Percentiles rank a stretch among this genome's conserved stretches.
Evolutionary conservation across 2,113 vertebrate genomes (phyloP).

Genomic region (Pygoscelis adeliae): DNA sequence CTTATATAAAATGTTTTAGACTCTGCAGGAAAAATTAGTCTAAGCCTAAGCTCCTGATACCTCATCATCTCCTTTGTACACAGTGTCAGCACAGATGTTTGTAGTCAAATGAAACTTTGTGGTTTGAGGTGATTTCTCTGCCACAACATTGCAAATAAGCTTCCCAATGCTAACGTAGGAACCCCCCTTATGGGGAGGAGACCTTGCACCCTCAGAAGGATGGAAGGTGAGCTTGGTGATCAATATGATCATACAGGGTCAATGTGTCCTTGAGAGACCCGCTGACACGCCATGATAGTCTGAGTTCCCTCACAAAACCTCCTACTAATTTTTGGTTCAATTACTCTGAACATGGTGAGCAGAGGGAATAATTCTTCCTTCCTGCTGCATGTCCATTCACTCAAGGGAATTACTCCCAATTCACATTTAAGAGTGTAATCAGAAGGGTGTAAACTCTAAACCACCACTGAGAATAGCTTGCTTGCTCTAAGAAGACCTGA

Average conservation of each 20-base stretch:
- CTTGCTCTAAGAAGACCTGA: not conserved
- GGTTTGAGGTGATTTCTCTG: not conserved
- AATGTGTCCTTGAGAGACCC: not conserved
- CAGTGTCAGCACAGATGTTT: not conserved
- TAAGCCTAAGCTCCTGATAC: not conserved
- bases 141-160: not conserved
- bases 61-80: not conserved
- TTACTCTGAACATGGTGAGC: not conserved
- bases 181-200: not conserved
- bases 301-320: not conserved
- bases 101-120: not conserved
- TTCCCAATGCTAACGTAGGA: accelerated
- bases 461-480: not conserved
- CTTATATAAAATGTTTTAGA: not conserved
- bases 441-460: not conserved
- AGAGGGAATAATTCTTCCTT: not conserved
- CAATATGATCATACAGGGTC: not conserved
- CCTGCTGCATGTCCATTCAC: not conserved
- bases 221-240: not conserved
- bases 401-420: not conserved
- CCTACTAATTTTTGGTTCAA: not conserved
- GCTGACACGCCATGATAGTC: not conserved
- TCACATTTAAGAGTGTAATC: not conserved
- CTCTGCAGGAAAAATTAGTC: not conserved
- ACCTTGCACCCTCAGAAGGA: not conserved